Conservation (phyloP, 30 jellyfish, hydroid and myxozoan genomes). For the Cassiopea xamachana region DNA sequence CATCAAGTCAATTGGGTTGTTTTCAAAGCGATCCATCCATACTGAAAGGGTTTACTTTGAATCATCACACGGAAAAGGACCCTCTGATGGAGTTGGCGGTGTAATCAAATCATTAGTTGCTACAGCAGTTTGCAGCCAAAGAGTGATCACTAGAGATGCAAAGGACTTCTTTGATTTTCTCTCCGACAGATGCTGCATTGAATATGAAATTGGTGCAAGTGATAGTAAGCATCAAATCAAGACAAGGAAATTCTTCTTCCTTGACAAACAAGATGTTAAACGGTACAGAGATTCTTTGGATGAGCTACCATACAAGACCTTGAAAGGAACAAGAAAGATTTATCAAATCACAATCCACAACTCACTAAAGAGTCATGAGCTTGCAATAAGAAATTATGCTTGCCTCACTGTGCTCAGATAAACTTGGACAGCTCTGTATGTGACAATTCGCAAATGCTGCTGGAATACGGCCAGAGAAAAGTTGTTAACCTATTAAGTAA, state of each 20-base stretch:
- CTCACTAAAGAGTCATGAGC: slow-evolving; percentile 15
- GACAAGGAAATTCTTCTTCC: slow-evolving; percentile 53
- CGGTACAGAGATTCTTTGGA: slow-evolving; percentile 49
- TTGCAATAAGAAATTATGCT: slow-evolving; percentile 45
- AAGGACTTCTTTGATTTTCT: slow-evolving; percentile 46
- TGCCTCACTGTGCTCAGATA: slow-evolving; percentile 49
- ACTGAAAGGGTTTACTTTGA: slow-evolving; percentile 49
- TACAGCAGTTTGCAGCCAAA: slow-evolving; percentile 42
- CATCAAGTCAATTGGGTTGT: slow-evolving; percentile 66
- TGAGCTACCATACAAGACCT: slow-evolving; percentile 60
- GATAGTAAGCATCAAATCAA: slow-evolving; percentile 19
- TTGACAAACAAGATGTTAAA: slow-evolving; percentile 54
- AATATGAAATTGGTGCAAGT: slow-evolving; percentile 18
- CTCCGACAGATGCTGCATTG: slow-evolving; percentile 39
- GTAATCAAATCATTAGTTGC: slow-evolving; percentile 49
- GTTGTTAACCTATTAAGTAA: slow-evolving; percentile 38
- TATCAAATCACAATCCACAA: not conserved
- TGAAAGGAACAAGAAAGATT: slow-evolving; percentile 43
- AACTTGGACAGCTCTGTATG: slow-evolving; percentile 41
- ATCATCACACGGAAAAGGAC: slow-evolving; percentile 59
- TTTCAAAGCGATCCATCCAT: slow-evolving; percentile 53
- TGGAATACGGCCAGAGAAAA: slow-evolving; percentile 33
- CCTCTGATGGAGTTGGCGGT: slow-evolving; percentile 75
- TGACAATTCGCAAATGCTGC: slow-evolving; percentile 43
- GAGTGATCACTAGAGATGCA: slow-evolving; percentile 39